Evolutionary conservation across 2,888 invertebrate species (phyloP), one percentile per base, ranked within the genome.

Genomic region (Cyaniris semiargus): DNA sequence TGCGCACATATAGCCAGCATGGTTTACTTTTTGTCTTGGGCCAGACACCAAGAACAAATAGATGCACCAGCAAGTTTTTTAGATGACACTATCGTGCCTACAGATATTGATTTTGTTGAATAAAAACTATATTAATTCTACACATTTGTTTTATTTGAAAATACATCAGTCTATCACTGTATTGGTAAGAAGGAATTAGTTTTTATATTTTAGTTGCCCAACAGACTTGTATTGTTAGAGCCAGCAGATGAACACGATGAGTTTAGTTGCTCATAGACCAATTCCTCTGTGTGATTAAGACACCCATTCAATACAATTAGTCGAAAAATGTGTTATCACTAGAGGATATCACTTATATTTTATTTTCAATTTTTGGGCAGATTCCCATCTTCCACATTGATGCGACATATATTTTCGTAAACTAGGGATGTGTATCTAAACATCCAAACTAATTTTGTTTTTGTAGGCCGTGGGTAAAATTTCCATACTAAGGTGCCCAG

Each of bases 401-500:
- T 77, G 58, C 27, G 77, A 77, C 77, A 48, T 48, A 58, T 72
- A 38, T 10, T 27, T 23, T 34, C 21, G 38, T 72, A 60, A 72
- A 74, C 38, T 44, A 77, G 38, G 58, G 60, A 56, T 66, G 21
- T 74, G 23, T 48, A 18, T 38, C 77, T 72, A 74, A 58, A 74
- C 27, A 77, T 38, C 38, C 23, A 21, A 34, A 71, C 58, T 23
- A 38, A 74, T 74, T 77, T 77, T 56, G 66, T 66, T 77, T 77
- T 21, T 74, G 77, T 77, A 34, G 58, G 74, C 74, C 77, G 23
- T 72, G 77, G 74, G 77, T 77, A 77, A 72, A 58, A 44, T 74
- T 77, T 77, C 44, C 72, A 77, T 77, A 77, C 60, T 77, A 74
- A 74, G 60, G 58, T 72, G 77, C 72, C 74, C 74, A 74, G 56